Conservation (phyloP, 2,888 invertebrate genomes). For the Coenonympha arcania region DNA sequence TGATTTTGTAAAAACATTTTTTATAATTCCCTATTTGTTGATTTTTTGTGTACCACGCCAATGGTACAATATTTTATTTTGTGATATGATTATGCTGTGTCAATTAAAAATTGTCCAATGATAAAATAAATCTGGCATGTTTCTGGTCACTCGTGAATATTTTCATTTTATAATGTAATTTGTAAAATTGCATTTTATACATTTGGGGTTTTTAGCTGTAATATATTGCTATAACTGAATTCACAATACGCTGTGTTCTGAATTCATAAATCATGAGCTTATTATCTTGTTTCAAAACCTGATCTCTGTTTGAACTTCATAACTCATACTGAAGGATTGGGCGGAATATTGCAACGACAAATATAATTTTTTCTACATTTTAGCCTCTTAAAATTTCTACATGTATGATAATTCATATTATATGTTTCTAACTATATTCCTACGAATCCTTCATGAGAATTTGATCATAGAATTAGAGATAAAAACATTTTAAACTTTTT, state of each 20-base stretch:
- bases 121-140: conserved; percentile 49
- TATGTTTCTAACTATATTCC: conserved; percentile 23
- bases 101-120: conserved; percentile 70
- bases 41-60: conserved; percentile 40
- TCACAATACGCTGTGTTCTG: conserved; percentile 31
- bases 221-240: conserved; percentile 32
- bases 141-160: conserved; percentile 63
- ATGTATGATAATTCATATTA: too few species aligned
- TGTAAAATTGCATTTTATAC: conserved; percentile 63
- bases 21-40: conserved; percentile 6
- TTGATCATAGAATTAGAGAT: conserved; percentile 62
- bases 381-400: conserved; percentile 16
- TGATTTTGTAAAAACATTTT: conserved; percentile 9
- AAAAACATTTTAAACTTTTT: conserved; percentile 58
- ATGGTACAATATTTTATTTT: conserved; percentile 42
- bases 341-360: conserved; percentile 30
- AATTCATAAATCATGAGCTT: conserved; percentile 47
- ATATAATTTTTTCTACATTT: conserved; percentile 15
- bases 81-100: conserved; percentile 69
- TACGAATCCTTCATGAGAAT: conserved; percentile 54
- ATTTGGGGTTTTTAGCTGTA: conserved; percentile 58
- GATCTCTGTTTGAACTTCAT: conserved; percentile 69
- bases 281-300: conserved; percentile 43
- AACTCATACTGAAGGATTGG: conserved; percentile 54
- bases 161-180: conserved; percentile 65